phyloP scores from a whole-genome alignment of 2,797 vertebrate genomes.

The Xyrichtys novacula region DNA sequence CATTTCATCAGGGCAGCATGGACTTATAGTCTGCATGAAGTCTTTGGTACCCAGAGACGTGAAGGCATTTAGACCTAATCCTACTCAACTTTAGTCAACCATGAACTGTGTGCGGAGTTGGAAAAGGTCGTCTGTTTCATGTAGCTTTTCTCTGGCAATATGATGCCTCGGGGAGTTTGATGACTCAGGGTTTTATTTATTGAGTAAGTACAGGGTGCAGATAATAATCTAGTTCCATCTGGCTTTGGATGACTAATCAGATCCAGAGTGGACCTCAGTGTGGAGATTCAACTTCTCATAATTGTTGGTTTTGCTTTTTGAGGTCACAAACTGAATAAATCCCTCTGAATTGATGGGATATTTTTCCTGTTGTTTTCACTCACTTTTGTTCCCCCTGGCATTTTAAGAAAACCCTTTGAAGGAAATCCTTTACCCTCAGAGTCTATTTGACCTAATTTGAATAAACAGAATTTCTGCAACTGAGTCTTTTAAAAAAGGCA shows the following conservation, averaged over 20 bases:
- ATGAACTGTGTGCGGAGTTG: slow-evolving; percentile 13
- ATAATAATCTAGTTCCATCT: slow-evolving; percentile 30
- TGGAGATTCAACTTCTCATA: neutral
- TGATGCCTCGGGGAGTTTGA: slow-evolving; percentile 21
- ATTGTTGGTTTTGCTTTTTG: slow-evolving; percentile 12
- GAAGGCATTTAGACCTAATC: slow-evolving; percentile 44
- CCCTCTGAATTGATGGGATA: neutral
- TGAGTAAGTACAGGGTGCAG: slow-evolving; percentile 12
- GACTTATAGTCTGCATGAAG: slow-evolving; percentile 29
- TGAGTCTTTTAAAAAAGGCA: slow-evolving; percentile 18
- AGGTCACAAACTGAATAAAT: neutral
- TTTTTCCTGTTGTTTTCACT: slow-evolving; percentile 1
- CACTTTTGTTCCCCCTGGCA: slow-evolving; percentile 8
- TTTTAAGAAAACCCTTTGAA: slow-evolving; percentile 39
- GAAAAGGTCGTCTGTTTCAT: slow-evolving; percentile 35
- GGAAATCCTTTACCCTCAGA: slow-evolving; percentile 24
- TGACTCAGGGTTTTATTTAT: slow-evolving; percentile 43
- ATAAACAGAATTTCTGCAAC: slow-evolving; percentile 33
- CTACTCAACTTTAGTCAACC: slow-evolving; percentile 27
- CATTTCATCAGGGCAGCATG: slow-evolving; percentile 52
- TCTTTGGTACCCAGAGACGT: slow-evolving; percentile 20
- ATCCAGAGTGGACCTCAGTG: slow-evolving; percentile 1
- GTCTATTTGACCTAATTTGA: slow-evolving; percentile 35
- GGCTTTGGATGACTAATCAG: slow-evolving; percentile 27
- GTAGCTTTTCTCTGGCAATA: slow-evolving; percentile 31